Evolutionary conservation across 2,888 invertebrate genomes (phyloP), one percentile per base, ranked within the genome.

Genomic region (Eilema caniola): DNA sequence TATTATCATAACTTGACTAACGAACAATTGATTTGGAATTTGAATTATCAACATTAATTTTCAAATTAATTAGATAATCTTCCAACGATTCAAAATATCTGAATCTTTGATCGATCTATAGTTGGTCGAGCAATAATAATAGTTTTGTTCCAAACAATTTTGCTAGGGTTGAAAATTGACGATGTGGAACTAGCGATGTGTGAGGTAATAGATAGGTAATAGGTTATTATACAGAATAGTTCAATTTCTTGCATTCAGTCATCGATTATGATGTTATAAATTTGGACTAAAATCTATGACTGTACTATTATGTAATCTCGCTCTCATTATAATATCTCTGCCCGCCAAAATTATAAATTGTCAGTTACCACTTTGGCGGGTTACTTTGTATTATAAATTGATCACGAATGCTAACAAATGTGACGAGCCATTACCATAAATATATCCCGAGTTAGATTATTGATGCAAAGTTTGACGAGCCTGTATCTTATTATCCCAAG

Each of bases 381-480:
- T 23, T 56, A 56, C 47, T 25, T 56, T 33, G 20, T 65, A 31
- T 20, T 11, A 47, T 53, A 20, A n/a, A 56, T 56, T 33, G 66
- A 57, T 66, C 33, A 66, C 23, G 57, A 57, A 66, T 23, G 24
- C 24, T 37, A 56, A 31, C 24, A 24, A 57, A 66, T 66, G 37
- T 57, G 57, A 57, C 66, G 24, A 57, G n/a, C 57, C 37, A 23
- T 57, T 56, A 33, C 23, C 33, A 66, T 66, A 60, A 41, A 71
- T 64, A 67, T 69, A 59, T 24, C 56, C 41, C 69, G 71, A 68
- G 74, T 76, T 62, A 28, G 66, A 65, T 74, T 76, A 81, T 81
- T 79, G 76, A 74, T 81, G 69, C 62, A 61, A 28, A 76, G 76
- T 59, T 67, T 37, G 53, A 72, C 66, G 60, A 67, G 62, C 56